phyloP scores from a whole-genome alignment of 2,888 invertebrate genomes.

The Drosophila demipolita region DNA sequence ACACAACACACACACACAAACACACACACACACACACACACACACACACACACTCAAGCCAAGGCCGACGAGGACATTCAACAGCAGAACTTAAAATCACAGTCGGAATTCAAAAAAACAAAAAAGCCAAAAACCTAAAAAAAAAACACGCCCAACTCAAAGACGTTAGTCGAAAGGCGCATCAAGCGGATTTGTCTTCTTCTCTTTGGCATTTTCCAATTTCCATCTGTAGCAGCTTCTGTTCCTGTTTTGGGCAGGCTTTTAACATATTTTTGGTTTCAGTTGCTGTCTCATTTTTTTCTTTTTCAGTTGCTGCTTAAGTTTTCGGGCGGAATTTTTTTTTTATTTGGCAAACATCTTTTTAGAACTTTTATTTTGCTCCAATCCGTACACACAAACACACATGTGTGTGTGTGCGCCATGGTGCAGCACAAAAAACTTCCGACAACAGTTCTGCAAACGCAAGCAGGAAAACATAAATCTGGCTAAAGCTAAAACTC shows the following conservation, averaged over 20 bases:
- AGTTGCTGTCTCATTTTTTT: slow-evolving; percentile 23
- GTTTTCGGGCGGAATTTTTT: slow-evolving; percentile 47
- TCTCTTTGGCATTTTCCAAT: background rate
- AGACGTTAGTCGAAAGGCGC: slow-evolving; percentile 62
- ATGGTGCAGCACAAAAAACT: slow-evolving; percentile 80
- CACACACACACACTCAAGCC: slow-evolving; percentile 25
- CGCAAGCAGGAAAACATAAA: slow-evolving; percentile 81
- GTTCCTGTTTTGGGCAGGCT: slow-evolving; percentile 52
- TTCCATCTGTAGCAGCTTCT: slow-evolving; percentile 14
- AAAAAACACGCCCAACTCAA: slow-evolving; percentile 22
- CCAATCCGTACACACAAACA: slow-evolving; percentile 14
- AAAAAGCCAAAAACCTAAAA: background rate
- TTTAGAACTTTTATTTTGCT: slow-evolving; percentile 50
- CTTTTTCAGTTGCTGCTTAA: slow-evolving; percentile 19
- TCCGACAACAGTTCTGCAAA: slow-evolving; percentile 81
- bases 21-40: slow-evolving; percentile 30
- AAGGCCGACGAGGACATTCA: slow-evolving; percentile 15
- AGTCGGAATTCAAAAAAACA: slow-evolving; percentile 30
- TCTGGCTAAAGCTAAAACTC: slow-evolving; percentile 81
- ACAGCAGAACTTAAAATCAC: slow-evolving; percentile 26
- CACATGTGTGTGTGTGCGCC: slow-evolving; percentile 41
- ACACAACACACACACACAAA: slow-evolving; percentile 22
- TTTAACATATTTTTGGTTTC: slow-evolving; percentile 57
- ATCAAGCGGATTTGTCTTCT: slow-evolving; percentile 40
- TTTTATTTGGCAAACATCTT: slow-evolving; percentile 53